These are phyloP conservation scores for Camelus dromedarius DNA, from an alignment of 2,113 vertebrate genomes.

Conservation along the genomic window DNA sequence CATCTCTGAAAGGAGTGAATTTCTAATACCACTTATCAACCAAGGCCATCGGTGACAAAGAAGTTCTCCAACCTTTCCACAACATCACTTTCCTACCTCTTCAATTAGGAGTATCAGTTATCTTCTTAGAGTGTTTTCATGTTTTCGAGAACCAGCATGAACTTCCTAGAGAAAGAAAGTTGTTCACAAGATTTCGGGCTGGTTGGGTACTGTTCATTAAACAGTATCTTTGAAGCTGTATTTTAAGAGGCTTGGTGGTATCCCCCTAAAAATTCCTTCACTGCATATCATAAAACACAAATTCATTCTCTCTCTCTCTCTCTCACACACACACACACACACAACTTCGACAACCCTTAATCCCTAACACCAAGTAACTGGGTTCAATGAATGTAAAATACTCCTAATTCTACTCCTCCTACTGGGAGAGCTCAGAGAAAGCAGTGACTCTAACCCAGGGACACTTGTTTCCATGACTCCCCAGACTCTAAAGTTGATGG, in stretches of 20 bases:
- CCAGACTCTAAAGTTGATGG: not conserved
- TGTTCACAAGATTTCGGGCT: not conserved
- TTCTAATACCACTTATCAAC: not conserved
- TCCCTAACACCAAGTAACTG: not conserved
- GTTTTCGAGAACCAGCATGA: constrained; percentile 6
- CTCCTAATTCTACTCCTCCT: not conserved
- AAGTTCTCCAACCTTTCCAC: not conserved
- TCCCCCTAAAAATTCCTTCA: not conserved
- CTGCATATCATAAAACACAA: not conserved
- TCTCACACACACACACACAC: not conserved
- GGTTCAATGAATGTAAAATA: not conserved
- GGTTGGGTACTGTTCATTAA: not conserved
- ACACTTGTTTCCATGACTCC: not conserved
- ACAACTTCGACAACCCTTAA: not conserved
- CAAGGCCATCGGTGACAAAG: not conserved
- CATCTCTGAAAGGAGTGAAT: not conserved
- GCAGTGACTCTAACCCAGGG: not conserved
- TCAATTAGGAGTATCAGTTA: not conserved
- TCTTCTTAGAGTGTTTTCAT: not conserved
- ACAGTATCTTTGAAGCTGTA: not conserved
- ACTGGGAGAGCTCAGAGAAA: not conserved
- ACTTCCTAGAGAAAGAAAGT: constrained; percentile 24
- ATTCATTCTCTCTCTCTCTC: not conserved
- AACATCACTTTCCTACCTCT: not conserved
- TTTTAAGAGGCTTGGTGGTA: not conserved